Percentiles rank a stretch among this genome's conserved stretches.
phyloP scores from a whole-genome alignment of 2,888 invertebrate genomes.

The Agrilus biguttatus region DNA sequence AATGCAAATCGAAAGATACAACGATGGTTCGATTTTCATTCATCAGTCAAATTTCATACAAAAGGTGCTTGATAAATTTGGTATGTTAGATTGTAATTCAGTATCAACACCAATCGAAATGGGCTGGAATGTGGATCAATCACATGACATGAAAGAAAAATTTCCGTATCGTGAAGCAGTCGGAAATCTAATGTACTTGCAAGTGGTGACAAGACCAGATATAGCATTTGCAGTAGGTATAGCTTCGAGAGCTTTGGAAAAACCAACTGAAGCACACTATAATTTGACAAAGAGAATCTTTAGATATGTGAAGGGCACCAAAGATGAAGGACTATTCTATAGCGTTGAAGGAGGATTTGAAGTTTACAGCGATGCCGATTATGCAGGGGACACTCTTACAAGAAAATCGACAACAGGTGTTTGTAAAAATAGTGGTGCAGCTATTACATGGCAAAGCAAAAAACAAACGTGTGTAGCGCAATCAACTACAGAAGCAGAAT shows the following conservation, averaged over 20 bases:
- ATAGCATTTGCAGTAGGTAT: conserved; percentile 16
- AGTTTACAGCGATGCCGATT: conserved; percentile 22
- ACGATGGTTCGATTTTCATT: no score
- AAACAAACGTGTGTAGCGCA: conserved; percentile 10
- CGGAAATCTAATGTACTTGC: conserved; percentile 17
- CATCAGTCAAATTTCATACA: no score
- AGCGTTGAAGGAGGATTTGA: conserved; percentile 6
- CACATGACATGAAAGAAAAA: not conserved
- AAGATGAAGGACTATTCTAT: not conserved
- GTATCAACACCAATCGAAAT: conserved; percentile 2
- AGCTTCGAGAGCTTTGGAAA: conserved; percentile 11
- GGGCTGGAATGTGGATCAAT: conserved; percentile 2
- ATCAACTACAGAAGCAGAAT: conserved; percentile 17
- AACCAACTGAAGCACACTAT: conserved; percentile 14
- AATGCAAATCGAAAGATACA: no score
- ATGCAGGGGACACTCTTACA: conserved; percentile 15
- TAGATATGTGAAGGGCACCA: conserved; percentile 16
- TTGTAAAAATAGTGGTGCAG: conserved; percentile 12
- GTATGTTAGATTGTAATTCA: not conserved
- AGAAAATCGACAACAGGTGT: conserved; percentile 11
- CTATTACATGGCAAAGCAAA: no score
- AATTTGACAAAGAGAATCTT: conserved; percentile 17
- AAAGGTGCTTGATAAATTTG: no score
- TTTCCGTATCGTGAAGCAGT: conserved; percentile 14
- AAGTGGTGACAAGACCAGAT: conserved; percentile 15